Base-by-base conservation (phyloP, 2,797 vertebrate genomes). In the Ambastaia sidthimunki region DNA sequence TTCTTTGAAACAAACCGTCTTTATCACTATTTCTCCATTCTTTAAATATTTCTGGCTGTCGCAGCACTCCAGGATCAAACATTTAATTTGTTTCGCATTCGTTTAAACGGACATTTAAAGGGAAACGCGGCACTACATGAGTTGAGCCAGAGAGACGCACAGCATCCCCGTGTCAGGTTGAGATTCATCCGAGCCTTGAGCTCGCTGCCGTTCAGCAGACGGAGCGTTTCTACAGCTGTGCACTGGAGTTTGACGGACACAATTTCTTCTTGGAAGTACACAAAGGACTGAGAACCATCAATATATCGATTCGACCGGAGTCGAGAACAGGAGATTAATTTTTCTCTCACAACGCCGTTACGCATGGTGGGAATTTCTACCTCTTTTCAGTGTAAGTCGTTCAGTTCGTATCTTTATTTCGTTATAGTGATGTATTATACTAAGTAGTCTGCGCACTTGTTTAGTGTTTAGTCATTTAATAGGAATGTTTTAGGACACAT, bases 341-440 rank as follows among this genome's bases (percentile, higher is more conserved):
- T 94, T 93, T 94, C 94, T 90, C 91, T 92, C 90, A 91, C 87
- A 93, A 91, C 93, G 91, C 90, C 87, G 93, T 93, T 91, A 94
- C 97, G 97, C 94, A 98, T 98, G 97, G 97, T 99, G 96, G 97
- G 97, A 96, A 96, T 98, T 95, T 96, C 95, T 91, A 93, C 93
- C 93, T 96, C 96, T 91, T 92, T 95, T 92, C 97, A 96, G 94
- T 95, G 97, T 99, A 94, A 98, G 97, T 98, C 91, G 15, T 15
- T 57, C 68, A 34, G 31, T 71, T 76, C 28, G 15, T 78, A 21
- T 21, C 54, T 60, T 59, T 16, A 28, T 55, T 15, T 48, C 7
- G 0, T 41, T 41, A 41, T 66, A 37, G 15, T 54, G 21, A 44
- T 28, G 11, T 48, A 57, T 60, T 60, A 13, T 18, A 41, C 21